phyloP scores from a whole-genome alignment of 30 jellyfish, hydroid and myxozoan genomes.

The Aurelia sp. region DNA sequence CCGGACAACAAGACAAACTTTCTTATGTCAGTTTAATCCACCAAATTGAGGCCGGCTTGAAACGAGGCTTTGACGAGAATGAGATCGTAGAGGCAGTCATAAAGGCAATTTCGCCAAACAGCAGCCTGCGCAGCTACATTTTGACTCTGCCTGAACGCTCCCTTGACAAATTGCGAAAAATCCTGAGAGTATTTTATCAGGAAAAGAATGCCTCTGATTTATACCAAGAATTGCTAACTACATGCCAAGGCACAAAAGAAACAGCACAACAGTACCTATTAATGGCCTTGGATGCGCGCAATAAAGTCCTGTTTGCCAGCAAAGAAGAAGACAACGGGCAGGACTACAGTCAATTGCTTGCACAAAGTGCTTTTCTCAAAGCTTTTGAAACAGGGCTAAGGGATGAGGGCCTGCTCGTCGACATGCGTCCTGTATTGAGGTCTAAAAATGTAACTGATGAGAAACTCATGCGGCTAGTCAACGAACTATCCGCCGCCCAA shows the following conservation, averaged over 20 bases:
- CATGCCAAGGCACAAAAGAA: conserved; percentile 4
- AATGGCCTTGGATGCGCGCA: not conserved
- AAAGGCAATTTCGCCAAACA: conserved; percentile 11
- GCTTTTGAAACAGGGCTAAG: conserved; percentile 3
- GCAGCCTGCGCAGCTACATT: conserved; percentile 20
- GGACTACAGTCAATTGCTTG: not conserved
- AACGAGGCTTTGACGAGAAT: conserved; percentile 9
- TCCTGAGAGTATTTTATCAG: conserved; percentile 1
- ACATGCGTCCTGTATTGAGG: not conserved
- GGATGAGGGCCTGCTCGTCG: not conserved
- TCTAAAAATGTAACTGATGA: conserved; percentile 17
- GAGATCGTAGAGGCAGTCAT: conserved; percentile 17
- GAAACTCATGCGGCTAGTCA: conserved; percentile 3
- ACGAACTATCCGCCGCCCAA: conserved; percentile 1
- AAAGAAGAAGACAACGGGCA: conserved; percentile 15
- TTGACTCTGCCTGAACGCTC: conserved; percentile 11
- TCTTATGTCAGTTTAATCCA: conserved; percentile 1
- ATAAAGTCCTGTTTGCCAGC: conserved; percentile 24
- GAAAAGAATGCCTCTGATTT: conserved; percentile 7
- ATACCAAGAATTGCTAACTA: not conserved
- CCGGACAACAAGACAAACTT: not conserved
- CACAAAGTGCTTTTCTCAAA: not conserved
- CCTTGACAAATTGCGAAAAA: conserved; percentile 1
- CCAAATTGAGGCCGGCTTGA: conserved; percentile 8
- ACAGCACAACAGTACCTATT: conserved; percentile 6